Conservation (phyloP, 1,140 invertebrate species). For the Drosophila chauvacae region DNA sequence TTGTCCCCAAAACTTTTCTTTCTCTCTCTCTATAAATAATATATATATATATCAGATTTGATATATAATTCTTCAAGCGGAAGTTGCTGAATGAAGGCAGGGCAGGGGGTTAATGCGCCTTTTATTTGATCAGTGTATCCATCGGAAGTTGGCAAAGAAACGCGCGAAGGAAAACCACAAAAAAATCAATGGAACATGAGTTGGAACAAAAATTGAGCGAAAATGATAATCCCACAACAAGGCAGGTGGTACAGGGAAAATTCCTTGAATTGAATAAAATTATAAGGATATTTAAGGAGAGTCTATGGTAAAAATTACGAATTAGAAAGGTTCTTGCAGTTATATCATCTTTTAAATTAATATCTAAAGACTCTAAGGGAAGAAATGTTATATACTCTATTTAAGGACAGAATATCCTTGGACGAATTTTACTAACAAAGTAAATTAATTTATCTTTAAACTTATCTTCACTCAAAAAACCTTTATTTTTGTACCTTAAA, state of each 20-base stretch:
- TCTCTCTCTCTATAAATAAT: background rate
- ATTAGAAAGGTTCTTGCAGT: no score
- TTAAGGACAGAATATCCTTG: background rate
- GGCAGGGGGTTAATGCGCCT: constrained; percentile 17
- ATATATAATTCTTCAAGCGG: constrained; percentile 26
- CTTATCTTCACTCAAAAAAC: background rate
- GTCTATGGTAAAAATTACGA: background rate
- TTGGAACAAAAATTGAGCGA: constrained; percentile 33
- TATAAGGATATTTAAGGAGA: background rate
- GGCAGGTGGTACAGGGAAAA: constrained; percentile 1
- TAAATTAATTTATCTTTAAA: background rate
- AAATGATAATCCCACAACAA: constrained; percentile 39
- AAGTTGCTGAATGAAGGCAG: constrained; percentile 9
- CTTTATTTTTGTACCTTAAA: background rate
- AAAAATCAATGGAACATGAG: constrained; percentile 62
- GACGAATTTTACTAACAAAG: no score
- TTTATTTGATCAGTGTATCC: constrained; percentile 48
- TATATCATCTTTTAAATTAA: no score
- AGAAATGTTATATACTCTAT: background rate
- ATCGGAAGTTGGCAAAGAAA: constrained; percentile 48
- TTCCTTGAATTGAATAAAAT: background rate
- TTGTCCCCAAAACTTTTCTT: constrained; percentile 23
- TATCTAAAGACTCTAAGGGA: no score
- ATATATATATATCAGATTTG: background rate
- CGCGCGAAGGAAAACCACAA: constrained; percentile 38